Base-by-base conservation (phyloP, 2,113 vertebrate species). In the Prunella fulvescens region DNA sequence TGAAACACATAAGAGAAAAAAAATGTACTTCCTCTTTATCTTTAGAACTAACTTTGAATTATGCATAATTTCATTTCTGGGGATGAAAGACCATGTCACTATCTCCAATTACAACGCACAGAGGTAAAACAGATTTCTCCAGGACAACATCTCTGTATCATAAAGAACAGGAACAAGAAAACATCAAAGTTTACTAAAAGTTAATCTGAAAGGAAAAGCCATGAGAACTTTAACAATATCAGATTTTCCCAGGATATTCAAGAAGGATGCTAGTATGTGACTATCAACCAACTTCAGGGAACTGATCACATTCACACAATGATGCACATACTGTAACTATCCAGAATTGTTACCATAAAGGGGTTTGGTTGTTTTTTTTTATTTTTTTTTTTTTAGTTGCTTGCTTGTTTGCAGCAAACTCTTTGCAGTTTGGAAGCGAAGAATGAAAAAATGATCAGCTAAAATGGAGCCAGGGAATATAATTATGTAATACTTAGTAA, bases 401-500 rank as follows among this genome's bases (percentile, higher is more conserved):
- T 90, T 67, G n/a, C 26, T 74, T 56, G 16, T 69, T 72, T 72
- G 61, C 37, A 37, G 37, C 37, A 37, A 37, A 37, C 37, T 37
- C 37, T 69, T 72, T 72, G 61, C 37, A 58, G 62, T 87, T 93
- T 84, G 31, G 37, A 26, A 93, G 26, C 33, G 78, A 48, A 91
- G 78, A 85, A 94, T 44, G 54, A 96, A 91, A 94, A 92, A 91
- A 3, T n/a, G 62, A 65, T 85, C 20, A 18, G 47, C 39, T 94
- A 82, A 89, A 97, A 90, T 2, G 66, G 90, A 95, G 78, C 78
- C 81, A 87, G 66, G n/a, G 54, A 97, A 96, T 92, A 80, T 14
- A 94, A 97, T 91, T 93, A 95, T 35, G 39, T 69, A 90, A 84
- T 93, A 93, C 56, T 85, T 77, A 83, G 67, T 73, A 88, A 95